phyloP scores from a whole-genome alignment of 2,797 vertebrate species.

The Thaleichthys pacificus region DNA sequence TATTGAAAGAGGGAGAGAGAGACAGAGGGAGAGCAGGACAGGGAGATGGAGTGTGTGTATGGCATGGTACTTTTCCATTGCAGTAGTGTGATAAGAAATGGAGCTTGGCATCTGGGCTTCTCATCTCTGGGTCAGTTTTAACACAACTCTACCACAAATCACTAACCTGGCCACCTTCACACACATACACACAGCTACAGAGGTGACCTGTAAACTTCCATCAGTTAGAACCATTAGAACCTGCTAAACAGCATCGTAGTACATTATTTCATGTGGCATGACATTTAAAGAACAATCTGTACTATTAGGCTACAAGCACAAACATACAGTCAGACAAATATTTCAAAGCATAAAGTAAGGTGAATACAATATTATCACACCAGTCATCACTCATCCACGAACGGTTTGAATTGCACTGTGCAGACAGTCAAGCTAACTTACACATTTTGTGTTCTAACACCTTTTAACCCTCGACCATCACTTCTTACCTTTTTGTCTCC shows the following conservation, averaged over 20 bases:
- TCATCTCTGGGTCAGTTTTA: constrained; percentile 70
- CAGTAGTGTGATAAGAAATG: constrained; percentile 55
- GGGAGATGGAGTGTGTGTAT: constrained; percentile 3
- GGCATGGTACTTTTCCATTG: constrained; percentile 66
- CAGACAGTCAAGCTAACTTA: not conserved
- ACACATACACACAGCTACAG: not conserved
- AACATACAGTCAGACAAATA: not conserved
- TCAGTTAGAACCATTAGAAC: too few relatives aligned
- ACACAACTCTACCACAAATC: constrained; percentile 63
- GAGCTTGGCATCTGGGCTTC: constrained; percentile 57
- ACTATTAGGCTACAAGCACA: not conserved
- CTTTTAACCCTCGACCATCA: not conserved
- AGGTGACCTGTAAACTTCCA: not conserved
- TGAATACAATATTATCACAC: not conserved
- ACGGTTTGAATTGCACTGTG: too few relatives aligned
- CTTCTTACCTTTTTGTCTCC: constrained; percentile 31
- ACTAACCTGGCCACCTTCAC: not conserved
- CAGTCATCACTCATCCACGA: too few relatives aligned
- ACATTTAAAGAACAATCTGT: constrained; percentile 1
- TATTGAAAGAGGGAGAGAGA: not conserved
- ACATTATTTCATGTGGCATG: not conserved
- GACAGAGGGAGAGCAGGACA: not conserved
- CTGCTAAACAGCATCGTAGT: not conserved
- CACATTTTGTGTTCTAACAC: not conserved
- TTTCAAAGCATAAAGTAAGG: not conserved